Evolutionary conservation across 92 coral and sea anemone species (phyloP), one percentile per base, ranked within the genome.

Genomic region (Porites lobata): DNA sequence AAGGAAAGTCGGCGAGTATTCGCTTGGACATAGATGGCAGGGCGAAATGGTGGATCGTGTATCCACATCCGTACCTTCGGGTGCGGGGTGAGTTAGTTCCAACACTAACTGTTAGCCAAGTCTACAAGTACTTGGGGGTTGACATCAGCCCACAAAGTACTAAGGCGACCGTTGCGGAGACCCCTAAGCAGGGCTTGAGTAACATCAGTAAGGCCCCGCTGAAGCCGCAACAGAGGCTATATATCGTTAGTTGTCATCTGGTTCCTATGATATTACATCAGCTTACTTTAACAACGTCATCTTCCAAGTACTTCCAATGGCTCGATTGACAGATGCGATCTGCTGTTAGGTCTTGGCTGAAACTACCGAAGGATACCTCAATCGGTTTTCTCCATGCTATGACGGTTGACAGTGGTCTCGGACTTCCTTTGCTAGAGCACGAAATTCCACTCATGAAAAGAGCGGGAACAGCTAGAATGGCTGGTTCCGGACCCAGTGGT

Each of bases 201-300:
- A 56, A 52, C 54, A 75, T 58, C 18, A 2, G 7, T 3, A 1
- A 59, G 10, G 89, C 85, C 12, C 85, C 92, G 1, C 74, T 89
- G n/a, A 78, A 89, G 81, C 92, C 89, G 6, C 92, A 84, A 29
- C 89, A 85, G 72, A 63, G 74, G 7, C 19, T 84, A 9, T 84
- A 70, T 56, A 69, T 68, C 7, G 52, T 65, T 15, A 32, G 26
- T 38, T 20, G 4, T 15, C 47, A 84, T 47, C 70, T 89, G 14
- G 3, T 84, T 8, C 92, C 92, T 0, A 14, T 53, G 1, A 2
- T 57, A 15, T 52, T 43, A 6, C 93, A 90, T 20, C 65, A 79
- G 58, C 59, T 90, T 10, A 83, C 75, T 26, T 66, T 90, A 2
- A 26, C 87, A 0, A 50, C 76, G 7, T 12, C n/a, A 0, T 32